Conservation (phyloP, 2,113 vertebrate species). For the Coracopsis vasa region DNA sequence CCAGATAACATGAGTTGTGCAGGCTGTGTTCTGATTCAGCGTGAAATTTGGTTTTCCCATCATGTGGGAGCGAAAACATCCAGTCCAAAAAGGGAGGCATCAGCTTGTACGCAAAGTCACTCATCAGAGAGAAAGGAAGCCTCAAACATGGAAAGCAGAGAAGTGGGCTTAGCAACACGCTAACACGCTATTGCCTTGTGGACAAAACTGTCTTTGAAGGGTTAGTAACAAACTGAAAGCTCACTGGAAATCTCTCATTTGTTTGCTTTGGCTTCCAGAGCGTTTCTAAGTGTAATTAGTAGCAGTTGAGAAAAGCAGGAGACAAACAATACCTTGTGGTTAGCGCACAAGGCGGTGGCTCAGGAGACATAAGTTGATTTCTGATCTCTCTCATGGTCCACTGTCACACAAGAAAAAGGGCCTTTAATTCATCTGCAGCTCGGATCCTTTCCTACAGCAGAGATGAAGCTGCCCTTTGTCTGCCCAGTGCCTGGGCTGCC, state of each 20-base stretch:
- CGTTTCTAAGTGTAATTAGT: background rate
- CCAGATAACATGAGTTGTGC: background rate
- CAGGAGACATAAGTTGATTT: background rate
- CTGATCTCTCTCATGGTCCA: background rate
- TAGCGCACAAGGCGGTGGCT: background rate
- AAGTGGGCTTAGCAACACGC: background rate
- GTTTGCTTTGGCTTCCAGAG: constrained; percentile 54
- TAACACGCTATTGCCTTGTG: background rate
- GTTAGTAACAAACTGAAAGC: background rate
- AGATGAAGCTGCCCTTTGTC: background rate
- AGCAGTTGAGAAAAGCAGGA: background rate
- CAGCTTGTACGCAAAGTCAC: background rate
- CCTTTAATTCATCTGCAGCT: background rate
- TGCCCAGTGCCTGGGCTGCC: background rate
- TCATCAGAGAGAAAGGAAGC: background rate
- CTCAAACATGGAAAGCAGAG: background rate
- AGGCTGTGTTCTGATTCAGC: background rate
- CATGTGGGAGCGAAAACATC: background rate
- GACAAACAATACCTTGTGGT: background rate
- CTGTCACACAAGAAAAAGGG: background rate
- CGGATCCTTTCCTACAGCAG: fast-evolving
- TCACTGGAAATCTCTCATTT: background rate
- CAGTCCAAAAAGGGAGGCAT: background rate
- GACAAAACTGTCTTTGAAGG: background rate
- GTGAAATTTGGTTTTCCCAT: constrained; percentile 6